These are phyloP conservation scores for Helogale parvula DNA, from an alignment of 2,113 vertebrate genomes.

Conservation along the genomic window DNA sequence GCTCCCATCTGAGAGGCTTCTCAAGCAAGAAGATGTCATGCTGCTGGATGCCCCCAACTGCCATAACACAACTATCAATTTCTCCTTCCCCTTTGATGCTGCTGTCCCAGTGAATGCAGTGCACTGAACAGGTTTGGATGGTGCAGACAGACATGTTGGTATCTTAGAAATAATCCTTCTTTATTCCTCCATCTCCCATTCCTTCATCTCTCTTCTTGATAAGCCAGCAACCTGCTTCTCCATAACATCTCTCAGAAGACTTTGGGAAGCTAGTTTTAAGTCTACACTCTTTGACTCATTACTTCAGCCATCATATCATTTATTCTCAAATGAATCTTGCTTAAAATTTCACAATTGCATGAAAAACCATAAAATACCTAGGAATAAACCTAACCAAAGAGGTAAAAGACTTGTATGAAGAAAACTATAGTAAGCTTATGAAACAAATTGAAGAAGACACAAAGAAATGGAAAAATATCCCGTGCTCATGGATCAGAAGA, in stretches of 20 bases:
- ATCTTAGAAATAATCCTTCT: neutral
- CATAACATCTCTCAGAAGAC: neutral
- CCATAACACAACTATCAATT: neutral
- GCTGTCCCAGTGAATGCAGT: neutral
- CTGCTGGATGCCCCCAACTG: neutral
- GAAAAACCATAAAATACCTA: too few species aligned
- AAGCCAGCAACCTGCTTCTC: conserved; percentile 14
- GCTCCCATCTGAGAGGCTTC: neutral
- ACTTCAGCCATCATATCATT: neutral
- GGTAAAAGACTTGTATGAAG: too few species aligned
- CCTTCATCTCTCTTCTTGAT: neutral
- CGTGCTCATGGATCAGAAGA: too few species aligned
- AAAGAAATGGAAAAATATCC: too few species aligned
- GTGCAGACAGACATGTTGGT: neutral
- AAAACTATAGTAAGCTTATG: too few species aligned
- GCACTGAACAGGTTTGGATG: neutral
- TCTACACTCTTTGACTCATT: neutral
- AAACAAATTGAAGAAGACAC: too few species aligned
- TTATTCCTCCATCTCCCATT: neutral
- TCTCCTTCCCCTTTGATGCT: neutral
- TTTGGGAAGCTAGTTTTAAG: neutral
- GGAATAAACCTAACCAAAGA: too few species aligned
- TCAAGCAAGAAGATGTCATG: neutral
- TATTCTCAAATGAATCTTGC: neutral
- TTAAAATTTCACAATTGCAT: neutral